Evolutionary conservation across 2,797 vertebrate genomes (phyloP), one percentile per base, ranked within the genome.

Genomic region (Scyliorhinus canicula): DNA sequence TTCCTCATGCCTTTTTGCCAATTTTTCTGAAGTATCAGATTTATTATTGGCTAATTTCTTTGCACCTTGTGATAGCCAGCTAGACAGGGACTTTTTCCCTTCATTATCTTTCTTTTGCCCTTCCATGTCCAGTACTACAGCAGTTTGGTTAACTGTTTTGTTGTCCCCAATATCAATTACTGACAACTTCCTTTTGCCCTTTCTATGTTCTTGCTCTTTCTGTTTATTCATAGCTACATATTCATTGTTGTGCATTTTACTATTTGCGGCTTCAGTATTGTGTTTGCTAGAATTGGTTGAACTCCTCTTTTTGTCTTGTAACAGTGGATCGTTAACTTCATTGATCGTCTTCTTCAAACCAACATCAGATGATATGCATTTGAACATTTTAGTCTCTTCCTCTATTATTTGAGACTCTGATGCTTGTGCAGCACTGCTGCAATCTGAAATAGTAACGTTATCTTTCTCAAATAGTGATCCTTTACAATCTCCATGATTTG

Each of bases 1-100:
- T 96, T 35, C 63, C 31, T 96, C 96, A 7, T 86, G 96, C 95
- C 96, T 97, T 95, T 96, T 96, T 95, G 95, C 60, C 96, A 95
- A 95, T 91, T 47, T 57, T 95, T 96, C 96, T 95, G 95, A 95
- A 93, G 74, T 95, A 47, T 0, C 77, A 5, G 84, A 35, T 55
- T 0, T 12, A 79, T 95, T 77, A 93, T 0, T 19, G 6, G 95
- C 60, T 52, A 74, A 55, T 90, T 95, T 96, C 94, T 95, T 96
- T 91, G 95, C 95, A 35, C 84, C 93, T 3, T 95, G 93, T 60
- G 95, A 14, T 11, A 96, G 93, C 82, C 65, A 26, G 47, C 14
- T 5, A 1, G 95, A 96, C 74, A 95, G 63, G 16, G 63, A 90
- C 90, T 96, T 96, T 95, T 95, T 95, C 57, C 28, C 40, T 91